Evolutionary conservation across 1,140 invertebrate genomes (phyloP), one percentile per base, ranked within the genome.

Genomic region (Physella acuta): DNA sequence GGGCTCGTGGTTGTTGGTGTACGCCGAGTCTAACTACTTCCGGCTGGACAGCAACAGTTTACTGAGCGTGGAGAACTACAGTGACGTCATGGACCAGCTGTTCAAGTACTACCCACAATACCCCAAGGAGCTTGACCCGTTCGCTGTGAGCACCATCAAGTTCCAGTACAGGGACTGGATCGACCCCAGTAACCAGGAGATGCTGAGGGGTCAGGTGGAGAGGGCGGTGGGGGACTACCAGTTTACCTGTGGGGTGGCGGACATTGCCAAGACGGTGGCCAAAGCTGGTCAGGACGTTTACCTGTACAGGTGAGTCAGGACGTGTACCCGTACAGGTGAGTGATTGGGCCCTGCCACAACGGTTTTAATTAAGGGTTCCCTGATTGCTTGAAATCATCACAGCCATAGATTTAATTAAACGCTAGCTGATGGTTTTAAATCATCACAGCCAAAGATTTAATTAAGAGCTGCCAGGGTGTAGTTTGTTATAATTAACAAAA

Each of bases 211-310:
- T 79, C 90, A 92, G 16, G 85, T 97, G 33, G 94, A 96, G 80
- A 94, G 94, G 81, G 94, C 97, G 85, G 93, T 98, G 20, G 95
- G 95, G 1, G 96, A 99, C 84, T 94, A 93, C 81, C 93, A 96
- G 76, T 98, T 98, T 84, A 94, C 94, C 0, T 99, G 96, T 86
- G 92, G 93, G 78, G 93, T 97, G 34, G 95, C 95, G 82, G 93
- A 97, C 79, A 94, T 95, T 78, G 93, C 94, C 1, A 89, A 92
- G 76, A 87, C 91, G 24, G 3, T 56, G 14, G 30, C 64, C 1
- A 11, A 37, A 28, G 96, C 97, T 79, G 92, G 93, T 5, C 92
- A 91, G 81, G 74, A 77, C 64, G 79, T 83, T 8, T 98, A 94
- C 86, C 95, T 94, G 88, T 98, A 98, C 84, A 64, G 62, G 62